Conservation (phyloP, 2,888 invertebrate species). For the Lepidocyrtoides sp. region DNA sequence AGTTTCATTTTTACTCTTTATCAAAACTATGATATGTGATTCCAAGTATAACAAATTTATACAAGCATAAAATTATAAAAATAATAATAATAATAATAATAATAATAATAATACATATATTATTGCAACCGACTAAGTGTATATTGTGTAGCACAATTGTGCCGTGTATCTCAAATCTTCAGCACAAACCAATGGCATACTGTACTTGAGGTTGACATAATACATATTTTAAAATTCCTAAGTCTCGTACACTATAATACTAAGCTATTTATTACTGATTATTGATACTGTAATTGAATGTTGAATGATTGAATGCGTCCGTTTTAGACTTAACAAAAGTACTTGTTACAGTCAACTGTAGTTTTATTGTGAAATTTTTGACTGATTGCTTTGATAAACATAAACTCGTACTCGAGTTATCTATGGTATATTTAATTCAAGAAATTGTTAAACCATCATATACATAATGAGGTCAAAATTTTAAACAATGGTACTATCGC, state of each 20-base stretch:
- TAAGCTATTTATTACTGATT: conserved; percentile 42
- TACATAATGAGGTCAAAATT: conserved; percentile 48
- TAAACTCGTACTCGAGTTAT: conserved; percentile 48
- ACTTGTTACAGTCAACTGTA: conserved; percentile 54
- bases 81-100: no score
- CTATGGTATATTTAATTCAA: background rate
- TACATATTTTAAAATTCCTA: conserved; percentile 46
- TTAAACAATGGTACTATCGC: conserved; percentile 65
- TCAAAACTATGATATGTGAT: conserved; percentile 61
- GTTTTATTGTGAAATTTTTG: conserved; percentile 56
- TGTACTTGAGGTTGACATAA: conserved; percentile 43
- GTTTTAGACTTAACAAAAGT: conserved; percentile 7
- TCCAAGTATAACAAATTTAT: conserved; percentile 43
- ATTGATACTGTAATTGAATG: conserved; percentile 22
- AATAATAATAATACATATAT: background rate
- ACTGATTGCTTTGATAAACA: conserved; percentile 69
- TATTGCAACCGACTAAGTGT: conserved; percentile 43
- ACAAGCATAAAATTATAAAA: conserved; percentile 23
- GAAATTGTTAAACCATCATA: conserved; percentile 42
- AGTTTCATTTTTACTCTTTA: conserved; percentile 49
- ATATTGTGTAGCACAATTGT: conserved; percentile 43
- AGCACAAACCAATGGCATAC: conserved; percentile 48
- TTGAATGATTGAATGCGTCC: conserved; percentile 53
- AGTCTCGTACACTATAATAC: background rate
- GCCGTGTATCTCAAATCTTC: conserved; percentile 46